Conservation (phyloP, 2,113 vertebrate genomes). For the Xyrauchen texanus region DNA sequence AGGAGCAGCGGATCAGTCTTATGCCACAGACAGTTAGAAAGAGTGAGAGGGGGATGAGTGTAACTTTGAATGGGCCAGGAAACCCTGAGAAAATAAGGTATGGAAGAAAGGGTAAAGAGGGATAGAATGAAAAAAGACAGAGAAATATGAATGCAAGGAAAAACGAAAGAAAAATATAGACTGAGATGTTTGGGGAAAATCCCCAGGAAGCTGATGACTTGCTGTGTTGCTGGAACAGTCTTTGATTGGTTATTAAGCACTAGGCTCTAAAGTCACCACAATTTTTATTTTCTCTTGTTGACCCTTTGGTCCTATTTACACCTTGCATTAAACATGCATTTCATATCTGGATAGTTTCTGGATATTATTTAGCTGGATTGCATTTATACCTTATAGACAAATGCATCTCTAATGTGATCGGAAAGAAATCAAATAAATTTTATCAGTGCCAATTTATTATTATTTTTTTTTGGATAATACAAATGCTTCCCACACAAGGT, state of each 20-base stretch:
- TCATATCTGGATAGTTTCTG: too few relatives aligned
- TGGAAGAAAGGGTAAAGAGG: slow-evolving; percentile 16
- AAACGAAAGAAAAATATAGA: background rate
- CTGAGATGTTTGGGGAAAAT: slow-evolving; percentile 34
- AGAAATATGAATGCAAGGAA: slow-evolving; percentile 10
- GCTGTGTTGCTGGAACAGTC: slow-evolving; percentile 15
- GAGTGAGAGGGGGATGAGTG: slow-evolving; percentile 69
- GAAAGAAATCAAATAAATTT: too few relatives aligned
- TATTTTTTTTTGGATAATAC: too few relatives aligned
- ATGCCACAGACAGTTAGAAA: slow-evolving; percentile 69
- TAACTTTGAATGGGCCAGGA: slow-evolving; percentile 51
- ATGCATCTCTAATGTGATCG: too few relatives aligned
- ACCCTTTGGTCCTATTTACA: slow-evolving; percentile 1
- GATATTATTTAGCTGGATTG: too few relatives aligned
- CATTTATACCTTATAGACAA: too few relatives aligned
- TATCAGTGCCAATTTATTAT: too few relatives aligned
- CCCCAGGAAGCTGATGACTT: slow-evolving; percentile 49
- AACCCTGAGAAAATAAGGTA: slow-evolving; percentile 40
- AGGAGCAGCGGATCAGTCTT: slow-evolving; percentile 84
- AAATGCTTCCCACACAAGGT: too few relatives aligned
- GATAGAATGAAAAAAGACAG: slow-evolving; percentile 10
- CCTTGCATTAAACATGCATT: too few relatives aligned
- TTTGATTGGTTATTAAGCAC: slow-evolving; percentile 5
- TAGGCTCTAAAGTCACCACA: background rate
- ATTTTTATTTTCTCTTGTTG: background rate